Evolutionary conservation across 2,888 invertebrate species (phyloP).

Genomic region (Alentia gelatinosa): DNA sequence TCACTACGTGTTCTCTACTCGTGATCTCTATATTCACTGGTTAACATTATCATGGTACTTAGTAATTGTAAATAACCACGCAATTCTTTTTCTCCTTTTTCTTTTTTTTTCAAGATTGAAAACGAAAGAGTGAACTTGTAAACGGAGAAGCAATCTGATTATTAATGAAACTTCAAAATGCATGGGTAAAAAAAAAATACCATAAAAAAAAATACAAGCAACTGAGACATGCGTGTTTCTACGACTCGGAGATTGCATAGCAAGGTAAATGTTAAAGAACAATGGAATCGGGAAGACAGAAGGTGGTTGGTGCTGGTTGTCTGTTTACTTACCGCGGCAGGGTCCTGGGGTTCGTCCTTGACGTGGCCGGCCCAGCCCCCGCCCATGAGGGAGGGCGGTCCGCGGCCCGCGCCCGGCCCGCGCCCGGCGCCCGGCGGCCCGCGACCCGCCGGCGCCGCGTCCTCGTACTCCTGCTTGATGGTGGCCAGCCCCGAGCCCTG

Average conservation of each 20-base stretch:
- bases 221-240: neutral
- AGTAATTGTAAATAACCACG: too few species aligned
- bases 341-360: constrained; percentile 3
- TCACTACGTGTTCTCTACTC: too few species aligned
- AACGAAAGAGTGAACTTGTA: too few species aligned
- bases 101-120: too few species aligned
- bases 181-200: neutral
- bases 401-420: neutral
- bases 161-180: neutral
- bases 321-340: too few species aligned
- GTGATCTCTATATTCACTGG: too few species aligned
- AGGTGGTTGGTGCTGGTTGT: too few species aligned
- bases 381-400: constrained; percentile 5
- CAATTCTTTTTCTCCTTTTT: too few species aligned
- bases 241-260: neutral
- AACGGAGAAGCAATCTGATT: neutral
- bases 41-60: too few species aligned
- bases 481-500: constrained; percentile 75
- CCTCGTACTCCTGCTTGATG: constrained; percentile 76
- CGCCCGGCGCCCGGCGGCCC: neutral
- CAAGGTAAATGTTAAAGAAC: too few species aligned
- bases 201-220: neutral
- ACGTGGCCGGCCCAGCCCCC: neutral
- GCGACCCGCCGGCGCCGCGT: neutral
- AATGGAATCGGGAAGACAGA: too few species aligned